Evolutionary conservation across 2,113 vertebrate species (phyloP).

Genomic region (Corythornis vintsioides): DNA sequence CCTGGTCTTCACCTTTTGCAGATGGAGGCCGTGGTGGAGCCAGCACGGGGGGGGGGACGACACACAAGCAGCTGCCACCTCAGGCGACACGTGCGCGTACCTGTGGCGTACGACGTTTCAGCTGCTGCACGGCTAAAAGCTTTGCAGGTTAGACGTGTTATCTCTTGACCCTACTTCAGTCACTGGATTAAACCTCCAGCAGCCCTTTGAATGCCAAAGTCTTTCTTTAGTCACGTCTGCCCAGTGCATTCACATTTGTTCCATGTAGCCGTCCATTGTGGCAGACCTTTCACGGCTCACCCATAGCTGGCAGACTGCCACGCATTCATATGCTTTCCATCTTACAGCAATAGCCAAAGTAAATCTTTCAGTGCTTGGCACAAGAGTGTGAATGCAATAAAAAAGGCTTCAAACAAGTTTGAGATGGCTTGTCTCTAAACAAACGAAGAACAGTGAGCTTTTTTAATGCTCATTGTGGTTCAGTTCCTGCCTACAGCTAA

Average conservation of each 20-base stretch:
- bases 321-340: conserved; percentile 52
- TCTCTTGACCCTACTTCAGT: not conserved
- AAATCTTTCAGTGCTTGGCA: conserved; percentile 62
- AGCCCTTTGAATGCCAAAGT: not conserved
- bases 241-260: not conserved
- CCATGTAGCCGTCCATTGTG: not conserved
- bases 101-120: not conserved
- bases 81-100: not conserved
- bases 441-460: conserved; percentile 32
- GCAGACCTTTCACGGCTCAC: conserved; percentile 36
- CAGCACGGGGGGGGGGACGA: not conserved
- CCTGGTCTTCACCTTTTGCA: not conserved
- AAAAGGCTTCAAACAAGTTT: conserved; percentile 54
- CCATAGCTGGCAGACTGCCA: conserved; percentile 49
- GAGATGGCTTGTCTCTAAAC: conserved; percentile 58
- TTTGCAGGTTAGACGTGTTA: not conserved
- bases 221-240: conserved; percentile 13
- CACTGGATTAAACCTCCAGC: not conserved
- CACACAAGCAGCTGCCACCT: not conserved
- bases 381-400: conserved; percentile 51
- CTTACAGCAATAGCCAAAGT: conserved; percentile 54
- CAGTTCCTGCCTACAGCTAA: not conserved
- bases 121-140: not conserved
- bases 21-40: not conserved
- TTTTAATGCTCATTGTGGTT: conserved; percentile 9